phyloP scores from a whole-genome alignment of 2,113 vertebrate species.

The Antechinus flavipes region DNA sequence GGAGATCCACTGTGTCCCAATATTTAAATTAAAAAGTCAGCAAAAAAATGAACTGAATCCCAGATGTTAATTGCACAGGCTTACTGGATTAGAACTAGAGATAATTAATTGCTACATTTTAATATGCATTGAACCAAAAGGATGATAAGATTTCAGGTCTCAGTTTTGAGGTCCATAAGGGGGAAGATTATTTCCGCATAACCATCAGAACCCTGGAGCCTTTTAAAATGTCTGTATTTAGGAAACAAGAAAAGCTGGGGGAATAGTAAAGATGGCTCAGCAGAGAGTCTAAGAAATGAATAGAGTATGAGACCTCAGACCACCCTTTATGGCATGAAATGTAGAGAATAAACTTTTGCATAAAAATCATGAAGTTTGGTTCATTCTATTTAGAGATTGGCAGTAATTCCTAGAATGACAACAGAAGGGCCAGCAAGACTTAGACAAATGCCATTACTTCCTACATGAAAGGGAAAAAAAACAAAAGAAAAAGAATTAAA shows the following conservation, averaged over 20 bases:
- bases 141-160: constrained; percentile 80
- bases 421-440: constrained; percentile 59
- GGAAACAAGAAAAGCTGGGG: constrained; percentile 58
- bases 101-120: constrained; percentile 87
- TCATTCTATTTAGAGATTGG: constrained; percentile 60
- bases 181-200: constrained; percentile 75
- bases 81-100: constrained; percentile 85
- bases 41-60: constrained; percentile 80
- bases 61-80: constrained; percentile 83
- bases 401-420: constrained; percentile 50
- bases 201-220: constrained; percentile 65
- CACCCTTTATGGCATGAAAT: constrained; percentile 55
- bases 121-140: constrained; percentile 79
- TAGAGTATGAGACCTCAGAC: constrained; percentile 46
- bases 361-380: constrained; percentile 17
- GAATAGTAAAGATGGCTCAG: constrained; percentile 48
- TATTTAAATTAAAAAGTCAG: constrained; percentile 84
- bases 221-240: constrained; percentile 77
- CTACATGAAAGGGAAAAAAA: constrained; percentile 20
- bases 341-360: constrained; percentile 56
- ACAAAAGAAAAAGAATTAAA: constrained; percentile 31
- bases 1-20: constrained; percentile 73
- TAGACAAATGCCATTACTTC: constrained; percentile 63
- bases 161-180: constrained; percentile 74
- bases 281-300: constrained; percentile 50